Base-by-base conservation (phyloP, 2,113 vertebrate genomes). In the Dicaeum eximium region DNA sequence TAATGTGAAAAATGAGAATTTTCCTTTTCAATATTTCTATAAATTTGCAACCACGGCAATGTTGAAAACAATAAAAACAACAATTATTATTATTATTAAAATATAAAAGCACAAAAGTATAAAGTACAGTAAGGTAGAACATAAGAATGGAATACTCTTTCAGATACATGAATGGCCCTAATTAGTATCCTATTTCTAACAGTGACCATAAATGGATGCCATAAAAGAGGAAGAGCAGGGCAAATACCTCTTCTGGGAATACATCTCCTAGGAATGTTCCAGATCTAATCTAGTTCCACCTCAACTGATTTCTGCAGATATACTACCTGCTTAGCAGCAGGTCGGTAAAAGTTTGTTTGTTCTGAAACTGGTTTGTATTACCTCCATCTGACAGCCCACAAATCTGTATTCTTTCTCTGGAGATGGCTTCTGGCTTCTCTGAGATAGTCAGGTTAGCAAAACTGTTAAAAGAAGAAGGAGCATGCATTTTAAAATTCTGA, bases 201-300 rank as follows among this genome's bases (percentile, higher is more conserved):
- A 38, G 9, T 53, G 35, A 48, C 19, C 14, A n/a, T 27, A 69
- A 72, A 40, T 37, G 5, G 11, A 58, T 67, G 5, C 2, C 30
- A 47, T 18, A 45, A 60, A 77, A 81, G 30, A 54, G 3, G 10
- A 88, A 37, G 7, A 73, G 3, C 14, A 53, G 16, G 35, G 6
- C 5, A 86, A 74, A 80, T 25, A 42, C 3, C 7, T 93, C 40
- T 71, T 28, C 13, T 15, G 37, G 17, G 22, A 92, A 19, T 50
- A 38, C 0, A 0, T 50, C 8, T 42, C 23, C 40, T 40, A 66
- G 51, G 47, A 82, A 57, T 1, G 6, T 28, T 37, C 13, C 10
- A 74, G 18, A 51, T 17, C 73, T 85, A 18, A 73, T 37, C 27
- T 12, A 51, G 3, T 65, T 78, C 69, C 38, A 54, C 11, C 9